Conservation (phyloP, 37 sponge, comb jelly and placozoan genomes). For the Axinella damicornis region DNA sequence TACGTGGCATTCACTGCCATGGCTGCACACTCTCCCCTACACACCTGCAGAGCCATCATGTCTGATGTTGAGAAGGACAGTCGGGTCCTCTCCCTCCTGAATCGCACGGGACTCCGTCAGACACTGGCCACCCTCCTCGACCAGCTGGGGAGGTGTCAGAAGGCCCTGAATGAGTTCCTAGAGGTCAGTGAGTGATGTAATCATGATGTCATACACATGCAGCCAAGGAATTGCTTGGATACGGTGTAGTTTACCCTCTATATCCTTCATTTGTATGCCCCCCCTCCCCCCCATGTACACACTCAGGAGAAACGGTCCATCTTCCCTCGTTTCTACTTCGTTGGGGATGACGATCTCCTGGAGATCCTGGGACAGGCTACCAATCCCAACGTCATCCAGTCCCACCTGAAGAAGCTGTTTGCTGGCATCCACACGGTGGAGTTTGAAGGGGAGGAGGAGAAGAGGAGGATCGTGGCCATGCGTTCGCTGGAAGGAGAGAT, state of each 20-base stretch:
- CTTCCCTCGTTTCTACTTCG: slow-evolving; percentile 98
- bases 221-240: no score
- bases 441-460: slow-evolving; percentile 58
- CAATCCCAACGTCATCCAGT: slow-evolving; percentile 92
- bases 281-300: no score
- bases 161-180: slow-evolving; percentile 95
- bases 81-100: slow-evolving; percentile 85
- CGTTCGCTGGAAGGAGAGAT: slow-evolving; percentile 90
- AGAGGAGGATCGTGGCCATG: slow-evolving; percentile 81
- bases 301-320: slow-evolving; percentile 89
- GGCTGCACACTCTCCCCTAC: no score
- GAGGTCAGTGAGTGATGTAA: slow-evolving; percentile 55
- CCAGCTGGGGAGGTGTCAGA: slow-evolving; percentile 95
- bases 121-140: slow-evolving; percentile 86
- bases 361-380: slow-evolving; percentile 99
- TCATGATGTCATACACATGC: no score
- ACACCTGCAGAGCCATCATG: slow-evolving; percentile 69
- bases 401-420: slow-evolving; percentile 98
- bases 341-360: slow-evolving; percentile 98
- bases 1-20: no score
- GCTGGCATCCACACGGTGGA: slow-evolving; percentile 96
- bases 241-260: no score
- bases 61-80: slow-evolving; percentile 70
- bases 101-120: slow-evolving; percentile 65
- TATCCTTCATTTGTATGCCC: no score